phyloP scores from a whole-genome alignment of 2,113 vertebrate genomes.

The Archilochus colubris region DNA sequence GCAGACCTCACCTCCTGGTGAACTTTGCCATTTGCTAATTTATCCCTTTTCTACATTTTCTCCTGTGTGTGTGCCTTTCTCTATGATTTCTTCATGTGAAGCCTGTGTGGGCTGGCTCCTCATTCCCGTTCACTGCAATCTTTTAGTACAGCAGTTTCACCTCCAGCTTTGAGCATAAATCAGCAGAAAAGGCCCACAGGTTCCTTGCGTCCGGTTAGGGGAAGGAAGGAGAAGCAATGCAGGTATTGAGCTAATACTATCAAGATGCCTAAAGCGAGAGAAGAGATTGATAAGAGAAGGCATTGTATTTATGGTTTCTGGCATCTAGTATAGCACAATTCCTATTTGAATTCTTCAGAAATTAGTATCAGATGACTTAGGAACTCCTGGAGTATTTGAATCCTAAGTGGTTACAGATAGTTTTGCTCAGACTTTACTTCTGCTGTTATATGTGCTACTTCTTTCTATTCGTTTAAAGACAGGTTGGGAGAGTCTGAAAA shows the following conservation, averaged over 20 bases:
- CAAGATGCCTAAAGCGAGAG: conserved; percentile 5
- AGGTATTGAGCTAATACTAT: not conserved
- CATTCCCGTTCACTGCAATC: not conserved
- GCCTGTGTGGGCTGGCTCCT: conserved; percentile 35
- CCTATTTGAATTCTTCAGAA: conserved; percentile 59
- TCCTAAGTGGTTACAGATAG: conserved; percentile 57
- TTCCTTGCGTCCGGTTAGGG: not conserved
- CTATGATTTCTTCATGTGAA: conserved; percentile 15
- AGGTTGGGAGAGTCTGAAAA: not conserved
- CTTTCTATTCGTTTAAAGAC: not conserved
- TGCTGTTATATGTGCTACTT: not conserved
- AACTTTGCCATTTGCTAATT: conserved; percentile 31
- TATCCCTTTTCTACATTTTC: not conserved
- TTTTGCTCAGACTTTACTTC: conserved; percentile 30
- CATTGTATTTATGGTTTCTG: conserved; percentile 50
- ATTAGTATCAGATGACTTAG: conserved; percentile 63
- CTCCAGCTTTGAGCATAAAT: conserved; percentile 13
- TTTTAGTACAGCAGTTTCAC: conserved; percentile 9
- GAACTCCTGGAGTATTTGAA: conserved; percentile 31
- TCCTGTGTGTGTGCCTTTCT: not conserved
- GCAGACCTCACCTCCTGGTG: not conserved
- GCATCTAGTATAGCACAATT: not conserved
- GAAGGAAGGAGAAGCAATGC: not conserved
- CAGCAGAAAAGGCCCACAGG: not conserved
- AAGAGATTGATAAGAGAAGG: conserved; percentile 37